Evolutionary conservation across 2,113 vertebrate species (phyloP).

Genomic region (Onychostoma macrolepis): DNA sequence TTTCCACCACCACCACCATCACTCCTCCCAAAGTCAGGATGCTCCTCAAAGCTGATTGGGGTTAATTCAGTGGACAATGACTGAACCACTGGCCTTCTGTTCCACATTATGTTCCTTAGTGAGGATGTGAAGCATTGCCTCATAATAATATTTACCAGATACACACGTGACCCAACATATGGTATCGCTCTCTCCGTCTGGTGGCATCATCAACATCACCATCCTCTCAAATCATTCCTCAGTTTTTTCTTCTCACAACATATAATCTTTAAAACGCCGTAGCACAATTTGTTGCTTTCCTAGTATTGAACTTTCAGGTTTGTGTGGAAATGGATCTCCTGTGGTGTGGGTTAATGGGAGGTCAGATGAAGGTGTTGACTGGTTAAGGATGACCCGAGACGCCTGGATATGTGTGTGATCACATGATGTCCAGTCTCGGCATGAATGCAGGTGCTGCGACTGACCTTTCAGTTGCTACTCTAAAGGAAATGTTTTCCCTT

Average conservation of each 20-base stretch:
- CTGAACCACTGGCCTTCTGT: conserved; percentile 67
- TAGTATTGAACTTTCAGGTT: conserved; percentile 51
- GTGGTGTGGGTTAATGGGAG: conserved; percentile 52
- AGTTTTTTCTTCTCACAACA: conserved; percentile 47
- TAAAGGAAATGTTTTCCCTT: conserved; percentile 62
- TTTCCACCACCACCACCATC: neutral
- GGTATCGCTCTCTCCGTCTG: conserved; percentile 60
- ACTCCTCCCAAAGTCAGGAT: conserved; percentile 51
- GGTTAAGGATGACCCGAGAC: conserved; percentile 21
- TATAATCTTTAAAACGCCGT: conserved; percentile 58
- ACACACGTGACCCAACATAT: conserved; percentile 61
- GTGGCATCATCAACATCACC: conserved; percentile 57
- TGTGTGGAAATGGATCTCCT: conserved; percentile 56
- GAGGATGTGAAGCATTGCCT: conserved; percentile 58
- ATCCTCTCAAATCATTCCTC: conserved; percentile 33
- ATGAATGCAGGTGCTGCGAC: conserved; percentile 77
- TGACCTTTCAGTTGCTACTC: conserved; percentile 73
- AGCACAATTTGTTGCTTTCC: conserved; percentile 39
- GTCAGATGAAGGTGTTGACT: conserved; percentile 59
- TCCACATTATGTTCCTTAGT: conserved; percentile 66
- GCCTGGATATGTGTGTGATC: conserved; percentile 52
- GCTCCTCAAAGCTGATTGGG: conserved; percentile 67
- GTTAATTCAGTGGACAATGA: conserved; percentile 70
- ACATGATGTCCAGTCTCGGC: conserved; percentile 68
- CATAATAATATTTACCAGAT: conserved; percentile 73